Percentiles rank a stretch among this genome's conserved stretches.
Conservation (phyloP, 2,113 vertebrate genomes). For the Scomber colias region DNA sequence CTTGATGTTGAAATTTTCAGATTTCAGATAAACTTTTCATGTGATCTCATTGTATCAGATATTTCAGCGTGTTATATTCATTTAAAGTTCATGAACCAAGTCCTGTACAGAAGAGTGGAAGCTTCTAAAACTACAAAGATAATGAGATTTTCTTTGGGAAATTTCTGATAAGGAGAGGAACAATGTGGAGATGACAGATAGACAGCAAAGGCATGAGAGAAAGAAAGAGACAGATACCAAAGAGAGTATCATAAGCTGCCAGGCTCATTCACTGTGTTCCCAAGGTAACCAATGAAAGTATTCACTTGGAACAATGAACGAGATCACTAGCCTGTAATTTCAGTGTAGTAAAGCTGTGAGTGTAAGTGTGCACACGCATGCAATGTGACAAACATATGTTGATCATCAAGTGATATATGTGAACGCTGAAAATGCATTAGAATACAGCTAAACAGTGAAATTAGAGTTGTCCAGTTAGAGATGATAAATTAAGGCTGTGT, state of each 20-base stretch:
- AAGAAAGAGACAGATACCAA: constrained; percentile 10
- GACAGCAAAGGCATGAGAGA: background rate
- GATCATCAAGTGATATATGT: too few relatives aligned
- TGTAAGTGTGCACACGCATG: background rate
- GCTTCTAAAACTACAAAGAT: background rate
- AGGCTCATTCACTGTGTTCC: constrained; percentile 68
- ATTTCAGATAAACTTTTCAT: constrained; percentile 32
- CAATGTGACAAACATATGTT: too few relatives aligned
- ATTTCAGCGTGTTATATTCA: background rate
- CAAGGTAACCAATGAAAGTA: constrained; percentile 77
- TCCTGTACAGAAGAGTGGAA: background rate
- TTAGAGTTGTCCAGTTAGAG: too few relatives aligned
- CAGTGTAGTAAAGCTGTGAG: constrained; percentile 4
- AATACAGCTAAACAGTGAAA: too few relatives aligned
- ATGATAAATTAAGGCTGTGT: background rate
- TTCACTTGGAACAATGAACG: constrained; percentile 56
- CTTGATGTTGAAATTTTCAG: constrained; percentile 28
- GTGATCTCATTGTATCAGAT: constrained; percentile 2
- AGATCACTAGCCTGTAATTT: constrained; percentile 60
- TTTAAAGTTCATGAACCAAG: constrained; percentile 21
- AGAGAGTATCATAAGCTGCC: constrained; percentile 33
- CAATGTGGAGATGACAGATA: background rate
- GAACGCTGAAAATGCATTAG: too few relatives aligned
- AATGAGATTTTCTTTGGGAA: background rate
- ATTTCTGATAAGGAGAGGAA: background rate